Base-by-base conservation (phyloP, 2,113 vertebrate species). In the Sigmodon hispidus region DNA sequence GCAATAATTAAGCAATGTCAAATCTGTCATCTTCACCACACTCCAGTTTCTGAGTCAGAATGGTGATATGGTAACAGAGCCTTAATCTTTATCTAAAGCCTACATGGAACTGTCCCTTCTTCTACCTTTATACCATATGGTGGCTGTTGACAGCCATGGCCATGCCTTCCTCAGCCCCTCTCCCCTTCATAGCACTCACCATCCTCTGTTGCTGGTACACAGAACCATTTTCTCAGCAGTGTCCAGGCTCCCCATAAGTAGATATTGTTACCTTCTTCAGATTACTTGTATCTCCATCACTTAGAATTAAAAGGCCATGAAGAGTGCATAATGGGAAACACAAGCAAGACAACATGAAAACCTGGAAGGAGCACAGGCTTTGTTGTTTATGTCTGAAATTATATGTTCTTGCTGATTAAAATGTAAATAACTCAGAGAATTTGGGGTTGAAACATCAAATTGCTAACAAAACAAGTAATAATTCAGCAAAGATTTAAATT, bases 401-500 rank as follows among this genome's bases (percentile, higher is more conserved):
- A 57, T 50, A 69, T 11, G 76, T 63, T 45, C 81, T 63, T 83
- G 57, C 69, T 80, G 63, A 70, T 86, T 81, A 91, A 84, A 69
- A 73, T 79, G 36, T 61, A 73, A 84, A 61, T 67, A 73, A 45
- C 52, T 81, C 36, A 92, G 19, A 45, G 36, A n/a, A 85, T 52
- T 55, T 86, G 52, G 48, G 72, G 85, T 93, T 88, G n/a, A 52
- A 88, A 85, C 34, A 57, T 72, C 43, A 80, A 36, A 48, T 57
- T 63, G 5, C 55, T 76, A 85, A 87, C 26, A 89, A 87, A 61
- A 75, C 45, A 50, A 67, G 83, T 48, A 75, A 55, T 89, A 84
- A 31, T 22, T 52, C 12, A 83, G 90, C 73, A 45, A 87, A 84
- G 67, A 67, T 61, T 45, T 83, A 61, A 89, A 55, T 48, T 48